phyloP scores from a whole-genome alignment of 2,797 vertebrate species.

The Pteronotus mesoamericanus region DNA sequence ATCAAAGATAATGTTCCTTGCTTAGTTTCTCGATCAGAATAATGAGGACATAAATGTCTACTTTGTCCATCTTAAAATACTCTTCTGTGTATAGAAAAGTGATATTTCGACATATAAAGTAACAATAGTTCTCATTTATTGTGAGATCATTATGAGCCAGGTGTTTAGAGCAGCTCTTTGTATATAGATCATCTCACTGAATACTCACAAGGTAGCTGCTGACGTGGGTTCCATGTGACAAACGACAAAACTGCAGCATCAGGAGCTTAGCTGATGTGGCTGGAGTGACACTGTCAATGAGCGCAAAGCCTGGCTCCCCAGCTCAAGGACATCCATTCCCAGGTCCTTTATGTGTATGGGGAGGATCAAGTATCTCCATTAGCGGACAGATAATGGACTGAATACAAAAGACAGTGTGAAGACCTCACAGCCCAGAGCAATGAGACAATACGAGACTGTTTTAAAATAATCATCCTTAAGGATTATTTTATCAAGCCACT shows the following conservation, averaged over 20 bases:
- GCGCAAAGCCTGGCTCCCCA: not conserved
- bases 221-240: not conserved
- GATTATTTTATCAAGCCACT: not conserved
- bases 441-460: not conserved
- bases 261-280: not conserved
- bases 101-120: not conserved
- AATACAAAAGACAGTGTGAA: not conserved
- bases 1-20: not conserved
- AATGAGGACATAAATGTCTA: not conserved
- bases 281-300: not conserved
- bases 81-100: not conserved
- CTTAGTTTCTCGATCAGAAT: constrained; percentile 9
- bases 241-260: not conserved
- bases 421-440: not conserved
- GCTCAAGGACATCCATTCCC: not conserved
- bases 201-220: not conserved
- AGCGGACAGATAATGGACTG: not conserved
- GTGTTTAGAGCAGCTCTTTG: not conserved
- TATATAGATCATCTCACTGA: not conserved
- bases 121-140: not conserved
- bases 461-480: not conserved
- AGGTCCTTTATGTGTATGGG: not conserved
- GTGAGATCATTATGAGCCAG: not conserved
- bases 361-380: not conserved
- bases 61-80: not conserved